Conservation (phyloP, 1,140 invertebrate species). For the Apis mellifera region DNA sequence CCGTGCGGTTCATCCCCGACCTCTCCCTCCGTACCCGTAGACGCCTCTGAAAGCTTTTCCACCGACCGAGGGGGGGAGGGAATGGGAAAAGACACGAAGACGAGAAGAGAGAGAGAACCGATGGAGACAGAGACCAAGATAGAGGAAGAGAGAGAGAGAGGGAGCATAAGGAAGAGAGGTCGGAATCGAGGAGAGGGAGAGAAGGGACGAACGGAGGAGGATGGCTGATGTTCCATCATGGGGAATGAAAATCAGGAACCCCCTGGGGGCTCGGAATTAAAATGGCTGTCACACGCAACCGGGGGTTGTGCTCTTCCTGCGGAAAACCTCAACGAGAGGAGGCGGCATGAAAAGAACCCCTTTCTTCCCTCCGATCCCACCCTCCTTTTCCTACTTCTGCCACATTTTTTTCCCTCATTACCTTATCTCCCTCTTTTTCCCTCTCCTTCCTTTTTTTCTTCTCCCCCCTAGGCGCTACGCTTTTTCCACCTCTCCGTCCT, state of each 20-base stretch:
- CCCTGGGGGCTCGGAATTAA: slow-evolving; percentile 67
- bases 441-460: slow-evolving; percentile 8
- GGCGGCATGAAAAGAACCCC: slow-evolving; percentile 62
- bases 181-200: not conserved
- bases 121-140: not conserved
- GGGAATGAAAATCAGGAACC: slow-evolving; percentile 67
- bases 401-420: slow-evolving; percentile 60
- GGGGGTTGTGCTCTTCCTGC: slow-evolving; percentile 69
- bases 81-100: slow-evolving; percentile 16
- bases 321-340: slow-evolving; percentile 64
- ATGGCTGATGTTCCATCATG: slow-evolving; percentile 65
- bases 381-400: slow-evolving; percentile 58
- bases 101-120: not conserved
- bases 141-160: not conserved
- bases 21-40: slow-evolving; percentile 39
- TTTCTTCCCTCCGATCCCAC: slow-evolving; percentile 37
- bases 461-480: not conserved
- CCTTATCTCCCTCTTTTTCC: slow-evolving; percentile 45
- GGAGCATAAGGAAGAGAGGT: not conserved
- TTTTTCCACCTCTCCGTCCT: not conserved
- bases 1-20: slow-evolving; percentile 57
- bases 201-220: slow-evolving; percentile 19
- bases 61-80: slow-evolving; percentile 5
- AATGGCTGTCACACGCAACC: slow-evolving; percentile 70
- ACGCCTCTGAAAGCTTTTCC: slow-evolving; percentile 62